Conservation (phyloP, 2,113 vertebrate genomes). For the Cyprinus carpio region DNA sequence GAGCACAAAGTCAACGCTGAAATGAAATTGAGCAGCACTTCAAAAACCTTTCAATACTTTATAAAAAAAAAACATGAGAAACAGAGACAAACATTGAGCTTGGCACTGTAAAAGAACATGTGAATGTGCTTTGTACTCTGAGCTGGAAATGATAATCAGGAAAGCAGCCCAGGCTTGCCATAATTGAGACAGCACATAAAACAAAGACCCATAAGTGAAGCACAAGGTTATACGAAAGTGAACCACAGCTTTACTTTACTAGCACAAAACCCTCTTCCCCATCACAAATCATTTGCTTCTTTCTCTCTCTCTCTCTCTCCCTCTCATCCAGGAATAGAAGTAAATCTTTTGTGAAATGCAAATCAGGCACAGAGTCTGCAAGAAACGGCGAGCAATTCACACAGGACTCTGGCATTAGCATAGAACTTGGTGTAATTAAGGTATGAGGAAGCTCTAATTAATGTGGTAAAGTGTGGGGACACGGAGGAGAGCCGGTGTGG, state of each 20-base stretch:
- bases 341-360: slow-evolving; percentile 60
- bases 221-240: slow-evolving; percentile 46
- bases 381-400: slow-evolving; percentile 59
- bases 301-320: background rate
- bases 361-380: slow-evolving; percentile 55
- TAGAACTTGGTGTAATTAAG: slow-evolving; percentile 65
- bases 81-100: slow-evolving; percentile 42
- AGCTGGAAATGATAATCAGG: slow-evolving; percentile 43
- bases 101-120: slow-evolving; percentile 40
- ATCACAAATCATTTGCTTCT: slow-evolving; percentile 42
- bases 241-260: slow-evolving; percentile 45
- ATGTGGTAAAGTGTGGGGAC: slow-evolving; percentile 49
- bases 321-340: slow-evolving; percentile 54
- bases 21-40: background rate
- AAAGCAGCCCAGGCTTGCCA: slow-evolving; percentile 37
- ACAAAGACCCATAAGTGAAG: slow-evolving; percentile 45
- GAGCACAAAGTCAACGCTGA: background rate
- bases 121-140: slow-evolving; percentile 35
- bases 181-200: slow-evolving; percentile 53
- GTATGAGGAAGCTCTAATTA: slow-evolving; percentile 63
- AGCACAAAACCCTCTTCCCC: slow-evolving; percentile 32
- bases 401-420: slow-evolving; percentile 63
- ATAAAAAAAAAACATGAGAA: slow-evolving; percentile 21
- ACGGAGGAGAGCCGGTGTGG: background rate
- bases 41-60: background rate